Conservation (phyloP, 1,140 invertebrate species). For the Thrips palmi region DNA sequence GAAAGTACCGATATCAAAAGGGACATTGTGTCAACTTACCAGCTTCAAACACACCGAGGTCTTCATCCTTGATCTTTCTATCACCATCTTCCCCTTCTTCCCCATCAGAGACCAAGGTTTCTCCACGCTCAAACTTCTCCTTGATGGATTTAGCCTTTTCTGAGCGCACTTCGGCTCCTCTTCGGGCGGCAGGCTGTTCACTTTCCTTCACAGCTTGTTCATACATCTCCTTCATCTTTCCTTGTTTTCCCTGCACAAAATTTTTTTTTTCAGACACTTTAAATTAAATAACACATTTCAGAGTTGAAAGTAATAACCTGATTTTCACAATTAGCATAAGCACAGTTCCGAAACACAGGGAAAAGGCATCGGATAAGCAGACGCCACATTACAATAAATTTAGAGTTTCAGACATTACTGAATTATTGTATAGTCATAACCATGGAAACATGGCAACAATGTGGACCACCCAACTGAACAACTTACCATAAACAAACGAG, state of each 20-base stretch:
- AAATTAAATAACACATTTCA: too few relatives aligned
- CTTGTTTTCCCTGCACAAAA: slow-evolving; percentile 56
- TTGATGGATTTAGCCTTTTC: slow-evolving; percentile 52
- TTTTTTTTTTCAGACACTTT: too few relatives aligned
- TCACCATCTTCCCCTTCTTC: slow-evolving; percentile 28
- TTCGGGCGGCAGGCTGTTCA: slow-evolving; percentile 39
- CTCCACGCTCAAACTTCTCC: slow-evolving; percentile 67
- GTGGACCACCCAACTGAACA: not conserved
- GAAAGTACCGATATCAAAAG: not conserved
- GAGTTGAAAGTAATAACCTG: too few relatives aligned
- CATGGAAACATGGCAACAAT: not conserved
- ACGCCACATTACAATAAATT: too few relatives aligned
- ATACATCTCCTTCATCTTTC: slow-evolving; percentile 79
- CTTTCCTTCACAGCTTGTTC: slow-evolving; percentile 73
- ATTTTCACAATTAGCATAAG: too few relatives aligned
- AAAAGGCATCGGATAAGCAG: too few relatives aligned
- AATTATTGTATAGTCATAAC: too few relatives aligned
- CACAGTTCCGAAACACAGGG: too few relatives aligned
- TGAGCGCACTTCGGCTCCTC: slow-evolving; percentile 32
- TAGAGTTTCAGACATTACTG: too few relatives aligned
- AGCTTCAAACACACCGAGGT: slow-evolving; percentile 62
- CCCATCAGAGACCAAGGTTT: slow-evolving; percentile 27
- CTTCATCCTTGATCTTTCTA: slow-evolving; percentile 35
- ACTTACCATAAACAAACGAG: slow-evolving; percentile 58
- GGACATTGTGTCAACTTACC: slow-evolving; percentile 37